phyloP scores from a whole-genome alignment of 2,888 invertebrate species.

The Cephonodes hylas region DNA sequence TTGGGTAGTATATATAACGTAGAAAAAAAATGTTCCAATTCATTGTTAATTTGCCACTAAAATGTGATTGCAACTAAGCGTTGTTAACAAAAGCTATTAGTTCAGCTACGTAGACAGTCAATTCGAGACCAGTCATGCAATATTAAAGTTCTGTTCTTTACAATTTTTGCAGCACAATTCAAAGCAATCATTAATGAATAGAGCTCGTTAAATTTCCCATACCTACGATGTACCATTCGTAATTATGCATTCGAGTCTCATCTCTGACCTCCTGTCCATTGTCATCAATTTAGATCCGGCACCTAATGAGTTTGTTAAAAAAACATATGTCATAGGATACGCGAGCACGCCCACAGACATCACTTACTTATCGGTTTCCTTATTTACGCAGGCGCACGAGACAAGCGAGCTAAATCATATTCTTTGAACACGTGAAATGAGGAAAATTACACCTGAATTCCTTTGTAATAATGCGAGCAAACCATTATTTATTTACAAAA shows the following conservation, averaged over 20 bases:
- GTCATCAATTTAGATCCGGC: background rate
- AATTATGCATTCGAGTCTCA: background rate
- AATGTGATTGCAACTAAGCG: too few relatives aligned
- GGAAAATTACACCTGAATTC: background rate
- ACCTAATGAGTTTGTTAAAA: background rate
- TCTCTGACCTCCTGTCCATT: background rate
- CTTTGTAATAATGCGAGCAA: background rate
- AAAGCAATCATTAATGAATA: background rate
- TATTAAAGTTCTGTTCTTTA: background rate
- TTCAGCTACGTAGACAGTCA: too few relatives aligned
- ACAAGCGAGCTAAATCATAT: background rate
- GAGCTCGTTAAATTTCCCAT: background rate
- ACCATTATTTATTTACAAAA: background rate
- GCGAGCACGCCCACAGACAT: background rate
- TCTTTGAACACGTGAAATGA: slow-evolving; percentile 1
- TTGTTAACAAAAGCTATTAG: too few relatives aligned
- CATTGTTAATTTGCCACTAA: too few relatives aligned
- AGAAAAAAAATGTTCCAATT: too few relatives aligned
- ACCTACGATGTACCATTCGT: background rate
- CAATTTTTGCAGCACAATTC: background rate
- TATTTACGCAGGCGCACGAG: background rate
- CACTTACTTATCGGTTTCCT: background rate
- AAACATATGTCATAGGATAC: background rate
- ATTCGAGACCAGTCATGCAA: too few relatives aligned
- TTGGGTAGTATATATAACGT: too few relatives aligned